Evolutionary conservation across 2,113 vertebrate species (phyloP).

Genomic region (Danio rerio): GRCz12tu NC_133179.1:16101501-16102000

Average conservation of each 20-base stretch:
- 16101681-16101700: slow-evolving; percentile 22
- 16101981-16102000: too few species aligned
- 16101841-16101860: too few species aligned
- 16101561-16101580: neutral
- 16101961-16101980: too few species aligned
- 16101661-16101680: slow-evolving; percentile 1
- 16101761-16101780: neutral
- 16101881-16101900: too few species aligned
- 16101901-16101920: too few species aligned
- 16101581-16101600: neutral
- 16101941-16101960: too few species aligned
- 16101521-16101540: slow-evolving; percentile 36
- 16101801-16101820: too few species aligned
- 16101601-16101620: neutral
- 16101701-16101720: neutral
- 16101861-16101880: too few species aligned
- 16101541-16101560: slow-evolving; percentile 17
- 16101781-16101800: neutral
- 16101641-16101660: neutral
- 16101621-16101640: neutral
- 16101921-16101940: too few species aligned
- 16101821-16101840: too few species aligned
- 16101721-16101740: neutral
- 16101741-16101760: neutral
- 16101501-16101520: slow-evolving; percentile 36